phyloP scores from a whole-genome alignment of 2,888 invertebrate genomes.

The Campoplex nolae region DNA sequence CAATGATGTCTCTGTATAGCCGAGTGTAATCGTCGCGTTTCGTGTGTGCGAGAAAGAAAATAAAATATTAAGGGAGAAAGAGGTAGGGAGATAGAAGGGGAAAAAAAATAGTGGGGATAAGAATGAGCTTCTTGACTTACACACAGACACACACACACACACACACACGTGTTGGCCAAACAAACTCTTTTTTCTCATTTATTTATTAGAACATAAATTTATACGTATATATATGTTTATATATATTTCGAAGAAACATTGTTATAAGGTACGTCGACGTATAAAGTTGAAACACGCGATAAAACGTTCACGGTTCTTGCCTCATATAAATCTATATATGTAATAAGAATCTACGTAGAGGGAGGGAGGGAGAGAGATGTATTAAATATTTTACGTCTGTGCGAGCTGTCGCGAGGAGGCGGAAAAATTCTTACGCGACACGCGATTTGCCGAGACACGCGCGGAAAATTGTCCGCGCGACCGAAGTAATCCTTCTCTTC shows the following conservation, averaged over 20 bases:
- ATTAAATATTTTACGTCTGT: constrained; percentile 36
- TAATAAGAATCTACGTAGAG: not conserved
- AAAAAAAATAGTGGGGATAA: not conserved
- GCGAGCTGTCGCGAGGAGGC: constrained; percentile 45
- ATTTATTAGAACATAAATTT: constrained; percentile 7
- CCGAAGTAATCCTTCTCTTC: constrained; percentile 11
- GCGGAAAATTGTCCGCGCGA: constrained; percentile 73
- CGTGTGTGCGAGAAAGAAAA: constrained; percentile 18
- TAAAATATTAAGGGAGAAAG: not conserved
- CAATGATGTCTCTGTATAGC: constrained; percentile 81
- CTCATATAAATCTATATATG: constrained; percentile 15
- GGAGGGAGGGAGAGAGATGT: not conserved
- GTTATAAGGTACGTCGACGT: not conserved
- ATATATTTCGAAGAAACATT: not conserved
- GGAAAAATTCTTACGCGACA: constrained; percentile 67
- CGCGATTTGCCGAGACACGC: constrained; percentile 72
- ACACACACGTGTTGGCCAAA: not conserved
- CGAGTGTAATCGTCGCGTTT: constrained; percentile 67
- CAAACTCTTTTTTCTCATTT: not conserved
- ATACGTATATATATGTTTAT: not conserved
- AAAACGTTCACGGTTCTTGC: constrained; percentile 15
- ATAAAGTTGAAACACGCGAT: not conserved
- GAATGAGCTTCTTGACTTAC: constrained; percentile 2
- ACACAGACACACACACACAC: not conserved
- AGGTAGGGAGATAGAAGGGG: not conserved